Base-by-base conservation (phyloP, 2,797 vertebrate species). In the Hapalemur alaotrensis region DNA sequence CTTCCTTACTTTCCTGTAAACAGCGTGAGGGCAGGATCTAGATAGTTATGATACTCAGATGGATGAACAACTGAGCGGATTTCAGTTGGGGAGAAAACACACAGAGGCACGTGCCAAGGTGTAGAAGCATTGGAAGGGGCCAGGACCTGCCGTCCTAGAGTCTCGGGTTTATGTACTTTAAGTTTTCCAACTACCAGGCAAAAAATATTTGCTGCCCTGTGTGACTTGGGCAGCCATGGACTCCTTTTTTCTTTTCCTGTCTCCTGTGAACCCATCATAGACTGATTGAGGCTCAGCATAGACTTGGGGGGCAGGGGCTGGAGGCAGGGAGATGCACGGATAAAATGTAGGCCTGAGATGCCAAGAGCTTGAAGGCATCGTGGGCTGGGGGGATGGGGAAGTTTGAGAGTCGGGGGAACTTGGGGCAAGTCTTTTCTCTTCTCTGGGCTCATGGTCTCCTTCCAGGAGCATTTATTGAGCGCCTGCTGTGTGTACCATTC, bases 181-280 rank as follows among this genome's bases (percentile, higher is more conserved):
- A 41, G 4, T n/a, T 69, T 90, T 94, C 43, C 32, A 80, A 3
- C n/a, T 23, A 11, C 4, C 52, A 48, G 30, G 52, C 14, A 38
- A 59, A 54, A 11, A 52, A 23, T 0, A 4, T 41, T 38, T 70
- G 61, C 52, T 70, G 13, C 25, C n/a, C 17, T 57, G n/a, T 14
- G 43, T 3, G 15, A 2, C 50, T 38, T 61, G 7, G 14, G n/a
- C 52, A 15, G 72, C 4, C n/a, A 11, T 7, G 1, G 8, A 1
- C 20, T 70, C 30, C 28, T 54, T 1, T 25, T 30, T 28, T 52
- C 38, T 14, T 23, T 57, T 52, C 25, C 1, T 43, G 1, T 30
- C 46, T 52, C 9, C 13, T 35, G n/a, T 4, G 72, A 41, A 35
- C 12, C 59, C 4, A 0, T 70, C 32, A 3, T 28, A 61, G 65